These are phyloP conservation scores for Chironomus riparius DNA, from an alignment of 2,888 invertebrate genomes.

Conservation along the genomic window DNA sequence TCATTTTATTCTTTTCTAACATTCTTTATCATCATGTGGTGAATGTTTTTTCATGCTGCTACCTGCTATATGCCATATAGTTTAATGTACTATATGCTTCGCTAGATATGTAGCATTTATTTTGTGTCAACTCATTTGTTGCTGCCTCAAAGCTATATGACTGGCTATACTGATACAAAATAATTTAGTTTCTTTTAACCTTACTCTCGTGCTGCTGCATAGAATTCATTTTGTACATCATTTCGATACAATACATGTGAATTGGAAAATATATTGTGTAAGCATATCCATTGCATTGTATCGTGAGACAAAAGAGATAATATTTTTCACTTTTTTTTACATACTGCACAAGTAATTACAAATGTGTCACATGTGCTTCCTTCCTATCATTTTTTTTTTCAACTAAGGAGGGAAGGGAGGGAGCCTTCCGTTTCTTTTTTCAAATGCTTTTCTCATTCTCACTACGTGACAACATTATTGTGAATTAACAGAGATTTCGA, in stretches of 20 bases:
- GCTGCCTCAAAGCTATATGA: background rate
- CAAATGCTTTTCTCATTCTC: too few relatives aligned
- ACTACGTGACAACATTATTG: constrained; percentile 19
- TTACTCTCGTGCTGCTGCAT: background rate
- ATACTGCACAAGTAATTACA: background rate
- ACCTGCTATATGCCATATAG: background rate
- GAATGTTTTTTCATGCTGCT: background rate
- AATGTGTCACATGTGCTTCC: background rate
- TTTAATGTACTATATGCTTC: background rate
- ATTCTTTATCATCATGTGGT: background rate
- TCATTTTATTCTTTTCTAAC: background rate
- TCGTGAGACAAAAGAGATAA: too few relatives aligned
- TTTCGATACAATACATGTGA: background rate
- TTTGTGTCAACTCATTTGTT: constrained; percentile 10
- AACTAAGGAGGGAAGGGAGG: too few relatives aligned
- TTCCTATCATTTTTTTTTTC: too few relatives aligned
- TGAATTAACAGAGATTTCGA: constrained; percentile 23
- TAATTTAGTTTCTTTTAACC: background rate
- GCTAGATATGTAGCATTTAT: background rate
- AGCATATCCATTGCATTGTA: too few relatives aligned
- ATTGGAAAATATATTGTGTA: too few relatives aligned
- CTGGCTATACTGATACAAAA: background rate
- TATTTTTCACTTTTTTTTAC: background rate
- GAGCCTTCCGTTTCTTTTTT: background rate
- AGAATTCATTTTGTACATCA: background rate